These are phyloP conservation scores for Crocodylus rhombifer DNA, from an alignment of 2,797 vertebrate species.

Conservation along the genomic window DNA sequence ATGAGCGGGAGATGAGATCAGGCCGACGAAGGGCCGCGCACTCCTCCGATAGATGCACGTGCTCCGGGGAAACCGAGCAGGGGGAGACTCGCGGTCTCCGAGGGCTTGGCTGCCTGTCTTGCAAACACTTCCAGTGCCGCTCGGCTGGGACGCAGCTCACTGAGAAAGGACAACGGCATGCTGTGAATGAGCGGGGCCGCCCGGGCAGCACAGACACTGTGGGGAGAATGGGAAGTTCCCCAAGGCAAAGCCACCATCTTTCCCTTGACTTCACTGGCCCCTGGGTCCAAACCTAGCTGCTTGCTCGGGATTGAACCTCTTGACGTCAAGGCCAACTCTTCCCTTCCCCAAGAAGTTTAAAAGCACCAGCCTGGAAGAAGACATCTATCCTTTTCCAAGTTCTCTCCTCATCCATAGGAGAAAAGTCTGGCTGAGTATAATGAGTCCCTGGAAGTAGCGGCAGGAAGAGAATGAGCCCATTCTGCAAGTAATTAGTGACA, in stretches of 20 bases:
- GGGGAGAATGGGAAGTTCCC: neutral
- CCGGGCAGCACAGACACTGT: neutral
- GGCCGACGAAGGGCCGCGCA: neutral
- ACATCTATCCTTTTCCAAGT: neutral
- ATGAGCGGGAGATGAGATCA: neutral
- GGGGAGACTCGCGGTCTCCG: neutral
- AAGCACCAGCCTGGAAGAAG: neutral
- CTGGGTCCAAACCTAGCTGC: slow-evolving; percentile 26
- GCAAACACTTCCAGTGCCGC: neutral
- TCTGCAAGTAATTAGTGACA: slow-evolving; percentile 52
- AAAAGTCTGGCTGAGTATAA: slow-evolving; percentile 67
- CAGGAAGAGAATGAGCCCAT: slow-evolving; percentile 58
- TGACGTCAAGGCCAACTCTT: neutral
- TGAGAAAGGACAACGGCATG: neutral
- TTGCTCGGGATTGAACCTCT: neutral
- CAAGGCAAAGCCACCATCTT: neutral
- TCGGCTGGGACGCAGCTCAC: neutral
- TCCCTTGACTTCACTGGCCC: neutral
- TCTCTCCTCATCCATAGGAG: slow-evolving; percentile 14
- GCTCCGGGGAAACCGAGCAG: neutral
- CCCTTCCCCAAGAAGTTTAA: neutral
- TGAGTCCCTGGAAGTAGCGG: slow-evolving; percentile 55
- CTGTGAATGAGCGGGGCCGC: neutral
- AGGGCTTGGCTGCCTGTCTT: slow-evolving; percentile 8
- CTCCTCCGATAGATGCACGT: neutral